Conservation (phyloP, 2,113 vertebrate species). For the Odobenus rosmarus region DNA sequence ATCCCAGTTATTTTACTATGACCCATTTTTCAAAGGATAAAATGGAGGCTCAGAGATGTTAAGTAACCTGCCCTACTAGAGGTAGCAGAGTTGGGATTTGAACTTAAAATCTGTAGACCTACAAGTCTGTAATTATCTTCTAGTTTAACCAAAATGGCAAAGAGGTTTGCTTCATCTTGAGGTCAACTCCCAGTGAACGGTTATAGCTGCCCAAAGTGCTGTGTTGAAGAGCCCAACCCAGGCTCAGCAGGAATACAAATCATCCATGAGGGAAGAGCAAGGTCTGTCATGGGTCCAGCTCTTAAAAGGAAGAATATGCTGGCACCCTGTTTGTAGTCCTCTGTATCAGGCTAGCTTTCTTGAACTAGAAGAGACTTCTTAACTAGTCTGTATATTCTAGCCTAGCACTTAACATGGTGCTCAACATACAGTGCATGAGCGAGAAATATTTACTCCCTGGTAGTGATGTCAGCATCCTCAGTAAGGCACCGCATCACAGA, state of each 20-base stretch:
- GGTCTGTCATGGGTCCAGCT: background rate
- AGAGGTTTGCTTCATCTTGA: background rate
- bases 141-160: background rate
- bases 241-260: background rate
- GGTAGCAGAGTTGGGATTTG: background rate
- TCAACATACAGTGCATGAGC: background rate
- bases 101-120: background rate
- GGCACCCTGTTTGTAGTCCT: background rate
- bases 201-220: background rate
- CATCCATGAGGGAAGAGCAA: fast-evolving
- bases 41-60: background rate
- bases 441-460: background rate
- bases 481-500: background rate
- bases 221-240: background rate
- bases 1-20: background rate
- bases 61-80: background rate
- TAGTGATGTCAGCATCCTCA: background rate
- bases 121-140: background rate
- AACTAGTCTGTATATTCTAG: background rate
- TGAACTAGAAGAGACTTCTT: background rate
- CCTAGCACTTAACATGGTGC: background rate
- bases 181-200: background rate
- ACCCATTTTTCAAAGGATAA: background rate
- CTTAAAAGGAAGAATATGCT: background rate
- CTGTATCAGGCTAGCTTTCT: background rate